Conservation (phyloP, 2,888 invertebrate genomes). For the Syrphus vitripennis region DNA sequence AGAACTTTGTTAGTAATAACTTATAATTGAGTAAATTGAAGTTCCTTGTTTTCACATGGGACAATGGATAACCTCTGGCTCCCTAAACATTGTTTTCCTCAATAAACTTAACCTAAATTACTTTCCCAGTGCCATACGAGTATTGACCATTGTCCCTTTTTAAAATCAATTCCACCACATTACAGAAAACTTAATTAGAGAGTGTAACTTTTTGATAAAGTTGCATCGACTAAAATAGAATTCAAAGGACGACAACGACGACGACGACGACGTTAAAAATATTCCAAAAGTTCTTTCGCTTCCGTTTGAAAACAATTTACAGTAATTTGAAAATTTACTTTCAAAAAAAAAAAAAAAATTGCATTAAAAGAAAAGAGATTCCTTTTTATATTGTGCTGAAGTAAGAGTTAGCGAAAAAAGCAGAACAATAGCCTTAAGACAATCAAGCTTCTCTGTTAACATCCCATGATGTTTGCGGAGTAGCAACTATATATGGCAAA, state of each 20-base stretch:
- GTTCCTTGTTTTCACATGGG: too few species aligned
- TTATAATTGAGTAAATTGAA: too few species aligned
- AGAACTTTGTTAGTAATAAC: too few species aligned
- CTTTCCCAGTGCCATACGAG: neutral
- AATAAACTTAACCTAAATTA: neutral
- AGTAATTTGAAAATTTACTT: slow-evolving; percentile 2
- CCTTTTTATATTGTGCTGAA: neutral
- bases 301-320: neutral
- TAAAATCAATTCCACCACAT: neutral
- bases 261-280: neutral
- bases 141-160: neutral
- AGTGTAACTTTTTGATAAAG: neutral
- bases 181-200: neutral
- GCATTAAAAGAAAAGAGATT: neutral
- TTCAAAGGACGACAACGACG: neutral
- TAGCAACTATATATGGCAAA: neutral
- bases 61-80: too few species aligned
- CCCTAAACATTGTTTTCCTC: too few species aligned
- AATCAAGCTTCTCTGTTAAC: slow-evolving; percentile 5
- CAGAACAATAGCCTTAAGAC: slow-evolving; percentile 14
- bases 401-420: neutral
- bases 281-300: neutral
- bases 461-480: slow-evolving; percentile 6
- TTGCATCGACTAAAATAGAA: neutral
- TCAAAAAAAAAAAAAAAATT: neutral